Percentiles rank a stretch among this genome's conserved stretches.
Conservation (phyloP, 2,113 vertebrate species). For the Eulemur rufifrons region DNA sequence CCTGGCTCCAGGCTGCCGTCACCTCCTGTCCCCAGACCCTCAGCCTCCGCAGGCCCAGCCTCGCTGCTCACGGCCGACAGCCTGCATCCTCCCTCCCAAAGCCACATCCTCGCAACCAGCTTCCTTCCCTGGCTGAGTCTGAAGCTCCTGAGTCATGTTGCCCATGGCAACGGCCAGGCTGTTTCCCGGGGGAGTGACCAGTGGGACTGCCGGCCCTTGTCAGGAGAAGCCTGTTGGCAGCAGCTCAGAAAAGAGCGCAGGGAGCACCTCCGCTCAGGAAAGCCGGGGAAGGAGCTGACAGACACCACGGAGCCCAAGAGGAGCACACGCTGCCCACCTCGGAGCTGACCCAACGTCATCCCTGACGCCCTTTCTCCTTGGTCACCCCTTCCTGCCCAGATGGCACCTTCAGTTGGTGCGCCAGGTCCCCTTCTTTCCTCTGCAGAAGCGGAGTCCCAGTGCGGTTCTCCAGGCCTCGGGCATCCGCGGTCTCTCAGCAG, state of each 20-base stretch:
- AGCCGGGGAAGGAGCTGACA: background rate
- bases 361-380: background rate
- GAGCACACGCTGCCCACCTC: fast-evolving
- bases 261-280: background rate
- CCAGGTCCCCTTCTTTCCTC: constrained; percentile 89
- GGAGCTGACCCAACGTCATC: background rate
- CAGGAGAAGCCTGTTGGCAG: background rate
- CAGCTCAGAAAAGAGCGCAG: background rate
- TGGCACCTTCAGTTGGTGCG: constrained; percentile 90
- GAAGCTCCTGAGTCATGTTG: background rate
- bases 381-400: fast-evolving
- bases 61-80: fast-evolving
- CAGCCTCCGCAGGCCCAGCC: background rate
- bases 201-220: background rate
- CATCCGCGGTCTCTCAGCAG: fast-evolving
- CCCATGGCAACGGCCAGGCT: background rate
- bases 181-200: background rate
- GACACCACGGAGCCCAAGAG: background rate
- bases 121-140: background rate
- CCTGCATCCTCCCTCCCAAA: background rate
- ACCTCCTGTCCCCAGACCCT: background rate
- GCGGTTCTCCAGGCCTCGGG: constrained; percentile 81
- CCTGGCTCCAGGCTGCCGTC: too few relatives aligned
- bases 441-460: constrained; percentile 93
- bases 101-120: background rate